A percentile compares a stretch with the other conserved stretches of the same genome.
These are phyloP conservation scores for Smittia sp. DNA, from an alignment of 2,888 invertebrate species.

Conservation along the genomic window DNA sequence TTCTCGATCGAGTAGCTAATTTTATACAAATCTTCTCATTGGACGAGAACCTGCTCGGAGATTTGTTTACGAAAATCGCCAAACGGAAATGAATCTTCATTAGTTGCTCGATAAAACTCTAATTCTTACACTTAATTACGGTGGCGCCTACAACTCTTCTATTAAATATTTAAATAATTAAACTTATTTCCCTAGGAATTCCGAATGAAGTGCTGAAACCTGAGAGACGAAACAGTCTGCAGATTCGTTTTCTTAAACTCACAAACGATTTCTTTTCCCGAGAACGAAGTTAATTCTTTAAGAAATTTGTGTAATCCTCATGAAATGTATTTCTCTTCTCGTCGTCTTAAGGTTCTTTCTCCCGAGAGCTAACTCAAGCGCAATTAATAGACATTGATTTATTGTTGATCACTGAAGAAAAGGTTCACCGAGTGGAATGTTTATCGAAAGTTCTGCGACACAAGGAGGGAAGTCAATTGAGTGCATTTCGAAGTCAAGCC, in stretches of 20 bases:
- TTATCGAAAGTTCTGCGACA: background rate
- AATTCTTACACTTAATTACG: slow-evolving; percentile 8
- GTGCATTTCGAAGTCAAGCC: slow-evolving; percentile 19
- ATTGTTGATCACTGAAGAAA: slow-evolving; percentile 10
- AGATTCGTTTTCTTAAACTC: background rate
- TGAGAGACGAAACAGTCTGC: background rate
- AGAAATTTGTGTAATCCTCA: slow-evolving; percentile 24
- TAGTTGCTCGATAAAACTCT: background rate
- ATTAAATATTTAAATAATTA: slow-evolving; percentile 28
- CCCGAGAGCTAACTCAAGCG: background rate
- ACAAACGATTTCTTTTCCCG: background rate
- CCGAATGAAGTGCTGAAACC: slow-evolving; percentile 19
- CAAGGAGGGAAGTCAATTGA: background rate
- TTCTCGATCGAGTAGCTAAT: too few relatives aligned
- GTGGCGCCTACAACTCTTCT: slow-evolving; percentile 22
- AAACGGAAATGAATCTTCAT: slow-evolving; percentile 7
- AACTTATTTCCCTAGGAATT: background rate
- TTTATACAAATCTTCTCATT: background rate
- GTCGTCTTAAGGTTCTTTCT: background rate
- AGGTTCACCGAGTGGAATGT: background rate
- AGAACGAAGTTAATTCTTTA: background rate
- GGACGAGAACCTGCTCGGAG: background rate
- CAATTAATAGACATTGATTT: slow-evolving; percentile 27
- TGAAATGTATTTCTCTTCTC: background rate
- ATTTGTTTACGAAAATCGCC: slow-evolving; percentile 8